Evolutionary conservation across 2,113 vertebrate species (phyloP), one percentile per base, ranked within the genome.

Genomic region (Todiramphus saurophagus): DNA sequence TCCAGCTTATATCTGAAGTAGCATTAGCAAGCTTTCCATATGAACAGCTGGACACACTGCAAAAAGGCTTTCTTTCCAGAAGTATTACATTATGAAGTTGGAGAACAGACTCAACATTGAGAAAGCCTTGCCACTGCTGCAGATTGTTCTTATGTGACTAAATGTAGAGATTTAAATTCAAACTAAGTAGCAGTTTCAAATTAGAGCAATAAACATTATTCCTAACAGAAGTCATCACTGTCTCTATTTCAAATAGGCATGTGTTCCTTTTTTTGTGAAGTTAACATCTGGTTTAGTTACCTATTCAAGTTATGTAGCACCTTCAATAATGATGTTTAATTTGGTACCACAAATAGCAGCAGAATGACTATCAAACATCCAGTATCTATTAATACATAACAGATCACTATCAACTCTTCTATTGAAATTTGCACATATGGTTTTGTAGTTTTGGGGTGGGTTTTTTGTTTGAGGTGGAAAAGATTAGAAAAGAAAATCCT

Each of bases 171-270:
- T 72, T 70, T 72, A 44, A 88, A 51, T 74, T 87, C 85, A 96
- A 96, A 95, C 62, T 93, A 85, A 93, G 79, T 31, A 95, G 70
- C n/a, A 86, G 53, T 94, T 97, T 96, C 91, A 91, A 94, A 62
- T 76, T 94, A 78, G 95, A 76, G 35, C 37, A 72, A 51, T 62
- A 93, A 89, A 83, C 97, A 68, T 12, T 1, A 92, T 68, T 96
- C 82, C 63, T 66, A 70, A 91, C 74, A 84, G 67, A 86, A 93
- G 53, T 51, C 44, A 96, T 48, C 78, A 78, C 15, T 67, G 31
- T 16, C 53, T 95, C 83, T 92, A 64, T 80, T 95, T 67, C 72
- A 68, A 68, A 89, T 1, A 69, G 10, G 56, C 17, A 9, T 62
- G 43, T 11, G 46, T 30, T 68, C 4, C 4, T 19, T 48, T 17